These are phyloP conservation scores for Meliscaeva auricollis DNA, from an alignment of 2,888 invertebrate genomes.

Conservation along the genomic window DNA sequence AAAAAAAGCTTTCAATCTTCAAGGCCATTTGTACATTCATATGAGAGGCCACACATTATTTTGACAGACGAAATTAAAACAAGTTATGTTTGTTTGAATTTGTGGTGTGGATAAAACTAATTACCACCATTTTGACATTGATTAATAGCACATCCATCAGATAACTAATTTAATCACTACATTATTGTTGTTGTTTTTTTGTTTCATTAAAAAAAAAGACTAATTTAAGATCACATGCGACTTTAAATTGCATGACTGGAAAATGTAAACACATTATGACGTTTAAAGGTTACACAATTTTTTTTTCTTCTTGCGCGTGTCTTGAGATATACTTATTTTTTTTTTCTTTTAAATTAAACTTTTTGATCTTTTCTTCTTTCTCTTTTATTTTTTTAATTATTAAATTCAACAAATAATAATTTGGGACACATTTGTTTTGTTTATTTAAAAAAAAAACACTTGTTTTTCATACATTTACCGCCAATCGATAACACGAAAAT, in stretches of 20 bases:
- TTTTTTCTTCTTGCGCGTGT: constrained; percentile 1
- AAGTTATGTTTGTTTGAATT: constrained; percentile 21
- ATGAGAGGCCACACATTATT: not conserved
- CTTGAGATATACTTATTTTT: constrained; percentile 22
- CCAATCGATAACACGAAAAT: constrained; percentile 1
- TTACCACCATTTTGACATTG: constrained; percentile 26
- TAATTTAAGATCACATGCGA: constrained; percentile 49
- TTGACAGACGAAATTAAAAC: not conserved
- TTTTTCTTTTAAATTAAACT: not conserved
- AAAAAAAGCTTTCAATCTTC: constrained; percentile 9
- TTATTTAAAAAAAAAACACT: not conserved
- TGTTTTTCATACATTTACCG: not conserved
- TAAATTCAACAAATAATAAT: constrained; percentile 51
- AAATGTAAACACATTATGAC: constrained; percentile 46
- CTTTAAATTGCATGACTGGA: constrained; percentile 33
- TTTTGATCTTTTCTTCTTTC: not conserved
- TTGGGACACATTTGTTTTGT: not conserved
- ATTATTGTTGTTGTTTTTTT: not conserved
- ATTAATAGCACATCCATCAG: constrained; percentile 26
- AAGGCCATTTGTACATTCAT: not conserved
- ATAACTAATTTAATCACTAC: constrained; percentile 10
- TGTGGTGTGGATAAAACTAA: not conserved
- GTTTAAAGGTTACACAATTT: constrained; percentile 45
- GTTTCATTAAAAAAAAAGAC: not conserved
- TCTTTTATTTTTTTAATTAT: not conserved